Evolutionary conservation across 1,140 invertebrate genomes (phyloP).

Genomic region (Hormaphis cornu): DNA sequence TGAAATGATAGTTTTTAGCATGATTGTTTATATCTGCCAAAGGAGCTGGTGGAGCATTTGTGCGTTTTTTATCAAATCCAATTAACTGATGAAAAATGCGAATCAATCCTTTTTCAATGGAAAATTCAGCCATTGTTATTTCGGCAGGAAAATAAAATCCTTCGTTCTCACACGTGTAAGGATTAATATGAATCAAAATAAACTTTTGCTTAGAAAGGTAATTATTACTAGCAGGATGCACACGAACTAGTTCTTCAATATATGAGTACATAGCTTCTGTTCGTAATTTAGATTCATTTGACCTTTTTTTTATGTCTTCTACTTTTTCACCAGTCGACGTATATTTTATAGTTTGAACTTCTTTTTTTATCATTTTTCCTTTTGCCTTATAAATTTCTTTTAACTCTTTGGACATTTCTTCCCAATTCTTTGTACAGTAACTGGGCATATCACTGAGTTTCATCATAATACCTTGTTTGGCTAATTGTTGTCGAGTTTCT

Average conservation of each 20-base stretch:
- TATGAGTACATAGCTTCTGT: not conserved
- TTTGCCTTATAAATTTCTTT: not conserved
- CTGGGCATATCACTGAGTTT: not conserved
- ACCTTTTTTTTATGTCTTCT: not conserved
- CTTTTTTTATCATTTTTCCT: not conserved
- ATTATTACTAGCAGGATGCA: not conserved
- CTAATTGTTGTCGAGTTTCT: not conserved
- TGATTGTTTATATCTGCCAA: not conserved
- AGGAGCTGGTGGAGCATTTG: not conserved
- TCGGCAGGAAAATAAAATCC: slow-evolving; percentile 14
- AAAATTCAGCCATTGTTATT: slow-evolving; percentile 6
- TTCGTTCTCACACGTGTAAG: slow-evolving; percentile 7
- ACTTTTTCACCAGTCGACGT: slow-evolving; percentile 1
- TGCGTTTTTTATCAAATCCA: slow-evolving; percentile 2
- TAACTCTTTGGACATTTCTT: not conserved
- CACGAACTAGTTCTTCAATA: not conserved
- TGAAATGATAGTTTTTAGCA: not conserved
- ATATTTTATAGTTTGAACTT: not conserved
- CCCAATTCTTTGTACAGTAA: slow-evolving; percentile 16
- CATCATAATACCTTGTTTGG: not conserved
- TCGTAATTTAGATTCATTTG: not conserved
- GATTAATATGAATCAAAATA: slow-evolving; percentile 10
- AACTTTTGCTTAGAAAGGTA: slow-evolving; percentile 6
- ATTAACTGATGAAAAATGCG: not conserved
- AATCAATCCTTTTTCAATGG: slow-evolving; percentile 2